Percentiles rank a stretch among this genome's conserved stretches.
Evolutionary conservation across 2,797 vertebrate species (phyloP).

Genomic region (Takifugu ocellatus): DNA sequence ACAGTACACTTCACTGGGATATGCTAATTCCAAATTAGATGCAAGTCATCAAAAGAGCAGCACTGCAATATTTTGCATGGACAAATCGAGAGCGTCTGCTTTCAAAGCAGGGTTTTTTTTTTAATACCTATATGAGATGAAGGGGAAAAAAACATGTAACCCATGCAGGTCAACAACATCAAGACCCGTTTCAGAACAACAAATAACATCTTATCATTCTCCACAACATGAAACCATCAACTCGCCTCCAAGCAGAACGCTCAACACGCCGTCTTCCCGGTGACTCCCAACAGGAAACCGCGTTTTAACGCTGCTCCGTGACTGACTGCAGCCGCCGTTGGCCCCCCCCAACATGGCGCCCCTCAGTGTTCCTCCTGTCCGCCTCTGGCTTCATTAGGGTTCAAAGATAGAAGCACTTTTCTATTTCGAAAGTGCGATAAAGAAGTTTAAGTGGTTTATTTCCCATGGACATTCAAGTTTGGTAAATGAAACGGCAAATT

Average conservation of each 20-base stretch:
- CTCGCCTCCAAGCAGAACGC: no score
- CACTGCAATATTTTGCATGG: conserved; percentile 76
- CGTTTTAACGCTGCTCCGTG: not conserved
- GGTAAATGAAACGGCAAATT: conserved; percentile 28
- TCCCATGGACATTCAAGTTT: conserved; percentile 34
- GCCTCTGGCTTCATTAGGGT: conserved; percentile 16
- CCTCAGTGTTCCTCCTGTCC: conserved; percentile 2
- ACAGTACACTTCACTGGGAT: conserved; percentile 78
- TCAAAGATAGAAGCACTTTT: conserved; percentile 1
- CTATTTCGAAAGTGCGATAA: not conserved
- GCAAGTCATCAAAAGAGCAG: conserved; percentile 80
- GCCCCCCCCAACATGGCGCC: not conserved
- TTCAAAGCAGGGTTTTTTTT: conserved; percentile 58
- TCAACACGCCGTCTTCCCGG: no score
- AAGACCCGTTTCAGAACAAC: conserved; percentile 6
- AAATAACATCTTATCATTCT: conserved; percentile 7
- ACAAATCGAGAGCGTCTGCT: conserved; percentile 75
- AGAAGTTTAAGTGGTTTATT: conserved; percentile 29
- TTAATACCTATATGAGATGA: conserved; percentile 55
- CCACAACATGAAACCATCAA: not conserved
- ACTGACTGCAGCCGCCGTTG: not conserved
- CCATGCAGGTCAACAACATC: conserved; percentile 9
- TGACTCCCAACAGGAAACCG: not conserved
- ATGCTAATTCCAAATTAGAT: conserved; percentile 80
- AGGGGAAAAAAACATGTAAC: conserved; percentile 32